Evolutionary conservation across 2,888 invertebrate genomes (phyloP).

Genomic region (Branchellion lobata): DNA sequence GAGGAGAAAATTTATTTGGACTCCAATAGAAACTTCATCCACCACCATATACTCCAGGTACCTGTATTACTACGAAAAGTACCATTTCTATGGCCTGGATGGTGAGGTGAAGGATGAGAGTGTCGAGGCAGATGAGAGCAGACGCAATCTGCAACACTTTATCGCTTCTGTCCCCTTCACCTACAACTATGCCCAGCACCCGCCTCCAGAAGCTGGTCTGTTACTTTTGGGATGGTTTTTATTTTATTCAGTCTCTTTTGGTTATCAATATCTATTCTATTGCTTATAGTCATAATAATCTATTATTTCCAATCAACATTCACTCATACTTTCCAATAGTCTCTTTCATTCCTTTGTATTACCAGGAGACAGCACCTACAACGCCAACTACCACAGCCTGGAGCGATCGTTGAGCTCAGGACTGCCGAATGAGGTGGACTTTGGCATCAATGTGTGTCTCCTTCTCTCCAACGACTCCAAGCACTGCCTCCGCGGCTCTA

Average conservation of each 20-base stretch:
- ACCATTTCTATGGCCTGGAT: slow-evolving; percentile 85
- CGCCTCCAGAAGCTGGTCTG: slow-evolving; percentile 66
- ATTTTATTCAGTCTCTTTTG: background rate
- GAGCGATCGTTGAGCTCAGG: slow-evolving; percentile 90
- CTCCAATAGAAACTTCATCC: background rate
- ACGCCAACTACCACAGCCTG: slow-evolving; percentile 74
- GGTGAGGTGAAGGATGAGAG: slow-evolving; percentile 71
- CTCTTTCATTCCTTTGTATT: no score
- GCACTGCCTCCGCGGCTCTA: slow-evolving; percentile 79
- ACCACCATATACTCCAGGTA: slow-evolving; percentile 65
- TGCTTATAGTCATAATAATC: background rate
- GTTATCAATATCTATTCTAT: background rate
- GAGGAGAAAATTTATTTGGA: background rate
- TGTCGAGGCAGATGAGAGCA: slow-evolving; percentile 69
- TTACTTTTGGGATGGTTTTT: background rate
- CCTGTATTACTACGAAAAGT: slow-evolving; percentile 84
- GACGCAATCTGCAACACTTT: slow-evolving; percentile 35
- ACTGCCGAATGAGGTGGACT: slow-evolving; percentile 96
- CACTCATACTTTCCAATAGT: background rate
- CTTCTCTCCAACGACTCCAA: slow-evolving; percentile 90
- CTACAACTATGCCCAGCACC: slow-evolving; percentile 78
- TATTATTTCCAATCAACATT: slow-evolving; percentile 60
- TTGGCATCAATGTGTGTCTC: slow-evolving; percentile 94
- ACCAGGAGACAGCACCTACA: slow-evolving; percentile 69
- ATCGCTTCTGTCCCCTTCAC: slow-evolving; percentile 68